Evolutionary conservation across 2,888 invertebrate genomes (phyloP), one percentile per base, ranked within the genome.

Genomic region (Apocheima hispidaria): DNA sequence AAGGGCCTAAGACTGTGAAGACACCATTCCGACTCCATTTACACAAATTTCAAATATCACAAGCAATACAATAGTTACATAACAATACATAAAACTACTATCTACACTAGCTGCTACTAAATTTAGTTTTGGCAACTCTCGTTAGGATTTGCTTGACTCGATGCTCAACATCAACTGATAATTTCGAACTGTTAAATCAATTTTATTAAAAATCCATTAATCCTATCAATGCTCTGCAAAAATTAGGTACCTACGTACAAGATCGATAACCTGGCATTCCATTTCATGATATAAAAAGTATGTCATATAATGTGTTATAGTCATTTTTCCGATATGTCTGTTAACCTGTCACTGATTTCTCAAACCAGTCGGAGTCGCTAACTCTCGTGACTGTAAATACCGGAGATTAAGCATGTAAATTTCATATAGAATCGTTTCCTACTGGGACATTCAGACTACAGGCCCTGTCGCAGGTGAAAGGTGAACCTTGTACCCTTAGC

Each of bases 111-210:
- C 69, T 59, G 74, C 78, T 68, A 65, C 65, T 70, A 70, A 70
- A 70, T 66, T 68, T 68, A 67, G 51, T 66, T 83, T 88, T 86
- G 81, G 81, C 85, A 86, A 84, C 82, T 83, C 71, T 51, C 26
- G 20, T 48, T 65, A 67, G 65, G 69, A 69, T 64, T 73, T 44
- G n/a, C 64, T 66, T 61, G 36, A 64, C 23, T 51, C 26, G 16
- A 38, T 38, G 40, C 18, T 51, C 28, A 56, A 49, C 26, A 44
- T 62, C 36, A 36, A 20, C 36, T 10, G 3, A n/a, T 26, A 9
- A 43, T 33, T 28, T 16, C 30, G 33, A 30, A 28, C 44, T 28
- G 16, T 41, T 21, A 1, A 23, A 49, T 36, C 23, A 23, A 44
- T 26, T 41, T 21, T 2, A 40, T 28, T 28, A 20, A 35, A 26